Evolutionary conservation across 2,797 vertebrate genomes (phyloP), one percentile per base, ranked within the genome.

Genomic region (Coregonus suidteri): DNA sequence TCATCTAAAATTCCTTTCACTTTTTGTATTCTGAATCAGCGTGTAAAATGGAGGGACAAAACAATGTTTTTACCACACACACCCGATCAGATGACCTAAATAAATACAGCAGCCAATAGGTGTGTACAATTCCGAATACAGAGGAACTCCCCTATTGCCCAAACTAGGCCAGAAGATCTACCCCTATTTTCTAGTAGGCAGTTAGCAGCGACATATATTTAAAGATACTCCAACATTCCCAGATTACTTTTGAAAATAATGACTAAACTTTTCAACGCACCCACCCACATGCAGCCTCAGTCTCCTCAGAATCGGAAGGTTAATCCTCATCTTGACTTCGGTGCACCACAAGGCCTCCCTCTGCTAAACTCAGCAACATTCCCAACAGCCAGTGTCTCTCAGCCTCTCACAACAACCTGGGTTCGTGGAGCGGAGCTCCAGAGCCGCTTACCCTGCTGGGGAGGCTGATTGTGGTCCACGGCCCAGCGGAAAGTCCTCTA

Each of bases 281-380:
- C 51, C 71, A 71, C 75, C 31, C 11, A 66, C 2, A 16, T 16
- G 35, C 30, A 56, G 37, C 59, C 76, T 62, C 78, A 78, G 81
- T 2, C 76, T 75, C 81, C 74, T 77, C 84, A 75, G 87, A 79
- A 90, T 88, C 86, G 83, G 80, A 82, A 76, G 75, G 67, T 37
- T 37, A 92, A 91, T 91, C 88, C 89, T 85, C 78, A 76, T 84
- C 86, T 88, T 85, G 82, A 85, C 83, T 90, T 84, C 86, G 6
- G 35, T 88, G 84, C 67, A 85, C 80, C 81, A 79, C 80, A 52
- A 84, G 73, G 78, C 53, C 82, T 51, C 73, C 75, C 81, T 78
- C 75, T 13, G 73, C 81, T 75, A 47, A 74, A 79, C 87, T 86
- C 83, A 69, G 80, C 72, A 18, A 53, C 34, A 14, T 81, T 68